Evolutionary conservation across 2,113 vertebrate genomes (phyloP).

Genomic region (Pica pica): DNA sequence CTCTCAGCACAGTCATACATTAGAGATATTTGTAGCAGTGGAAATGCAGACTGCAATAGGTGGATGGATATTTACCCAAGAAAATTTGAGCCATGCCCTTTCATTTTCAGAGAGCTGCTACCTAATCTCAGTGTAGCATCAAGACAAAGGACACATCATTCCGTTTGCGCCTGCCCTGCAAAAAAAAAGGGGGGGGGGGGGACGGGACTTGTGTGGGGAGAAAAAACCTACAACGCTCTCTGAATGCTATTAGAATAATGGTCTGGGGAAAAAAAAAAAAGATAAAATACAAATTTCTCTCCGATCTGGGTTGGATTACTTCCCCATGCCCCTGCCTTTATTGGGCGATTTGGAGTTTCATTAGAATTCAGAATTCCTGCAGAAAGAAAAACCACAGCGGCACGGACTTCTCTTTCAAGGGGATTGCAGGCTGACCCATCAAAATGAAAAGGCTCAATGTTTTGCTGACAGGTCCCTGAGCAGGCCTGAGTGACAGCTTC

Average conservation of each 20-base stretch:
- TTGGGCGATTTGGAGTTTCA: conserved; percentile 82
- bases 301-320: conserved; percentile 76
- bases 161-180: conserved; percentile 40
- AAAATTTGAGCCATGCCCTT: conserved; percentile 74
- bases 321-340: conserved; percentile 78
- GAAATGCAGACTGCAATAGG: conserved; percentile 50
- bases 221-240: conserved; percentile 42
- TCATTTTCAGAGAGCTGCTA: conserved; percentile 71
- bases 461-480: conserved; percentile 81
- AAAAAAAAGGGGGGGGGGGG: background rate
- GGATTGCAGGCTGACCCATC: conserved; percentile 81
- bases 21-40: conserved; percentile 49
- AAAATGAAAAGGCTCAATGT: conserved; percentile 85
- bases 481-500: conserved; percentile 84
- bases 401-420: conserved; percentile 80
- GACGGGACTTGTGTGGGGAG: background rate
- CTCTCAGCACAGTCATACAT: background rate
- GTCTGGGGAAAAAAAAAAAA: background rate
- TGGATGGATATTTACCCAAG: conserved; percentile 74
- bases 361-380: conserved; percentile 84
- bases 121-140: conserved; percentile 69
- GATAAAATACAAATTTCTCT: conserved; percentile 80
- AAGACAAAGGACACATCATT: conserved; percentile 74
- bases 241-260: conserved; percentile 72
- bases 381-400: conserved; percentile 75